Evolutionary conservation across 2,113 vertebrate genomes (phyloP), one percentile per base, ranked within the genome.

Genomic region (Calyptomena viridis): DNA sequence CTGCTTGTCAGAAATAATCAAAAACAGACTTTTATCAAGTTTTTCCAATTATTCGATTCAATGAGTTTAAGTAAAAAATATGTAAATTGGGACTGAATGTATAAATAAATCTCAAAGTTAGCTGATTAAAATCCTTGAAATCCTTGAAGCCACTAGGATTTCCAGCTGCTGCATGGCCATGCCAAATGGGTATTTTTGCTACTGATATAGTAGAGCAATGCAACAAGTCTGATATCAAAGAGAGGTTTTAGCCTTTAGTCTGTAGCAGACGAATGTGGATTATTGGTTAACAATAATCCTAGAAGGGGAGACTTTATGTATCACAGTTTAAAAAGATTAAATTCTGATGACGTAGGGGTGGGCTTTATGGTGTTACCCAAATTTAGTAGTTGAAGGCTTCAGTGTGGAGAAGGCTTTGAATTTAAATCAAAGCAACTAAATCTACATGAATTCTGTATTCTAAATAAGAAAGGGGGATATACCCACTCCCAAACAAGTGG

Each of bases 251-350:
- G 14, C 22, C 7, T 75, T 75, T 37, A 72, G 2, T 3, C 60
- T 84, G 37, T n/a, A 22, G 8, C 19, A 62, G 52, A 76, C 71
- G 6, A 27, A 11, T 56, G 52, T n/a, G 19, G 18, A 39, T 52
- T 59, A 23, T 23, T 40, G 5, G 12, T 59, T 78, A 78, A 49
- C 12, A 79, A 19, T 56, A 18, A 11, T n/a, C n/a, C 19, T 56
- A 83, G 50, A 74, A 39, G 12, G 11, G 14, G 22, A 59, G 1
- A n/a, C 1, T 69, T 77, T 50, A n/a, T 0, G 0, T n/a, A 40
- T 62, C 12, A n/a, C 20, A 5, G 6, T 79, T 56, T 28, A 12
- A 69, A 82, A 74, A 78, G 5, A 31, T 3, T n/a, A 86, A 86
- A 66, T 66, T 75, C 12, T 71, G n/a, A 66, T 39, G 4, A 27